phyloP scores from a whole-genome alignment of 2,797 vertebrate genomes.

The Onychomys torridus region DNA sequence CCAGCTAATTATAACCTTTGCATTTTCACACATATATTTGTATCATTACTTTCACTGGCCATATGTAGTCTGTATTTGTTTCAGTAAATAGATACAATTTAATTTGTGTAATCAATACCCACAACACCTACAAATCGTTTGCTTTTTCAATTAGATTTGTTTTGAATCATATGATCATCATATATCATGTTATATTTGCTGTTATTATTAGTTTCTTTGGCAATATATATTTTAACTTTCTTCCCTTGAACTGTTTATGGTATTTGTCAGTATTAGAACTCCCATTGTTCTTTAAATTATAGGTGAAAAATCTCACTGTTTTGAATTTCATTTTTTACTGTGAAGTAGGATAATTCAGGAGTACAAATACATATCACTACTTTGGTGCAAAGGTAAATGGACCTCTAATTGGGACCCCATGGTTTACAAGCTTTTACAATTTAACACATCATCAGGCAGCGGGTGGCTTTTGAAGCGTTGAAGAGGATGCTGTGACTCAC shows the following conservation, averaged over 20 bases:
- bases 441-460: constrained; percentile 12
- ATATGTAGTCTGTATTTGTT: not conserved
- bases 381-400: not conserved
- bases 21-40: not conserved
- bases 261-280: not conserved
- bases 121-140: constrained; percentile 1
- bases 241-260: not conserved
- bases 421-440: constrained; percentile 20
- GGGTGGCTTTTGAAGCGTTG: constrained; percentile 4
- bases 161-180: not conserved
- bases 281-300: not conserved
- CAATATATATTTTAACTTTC: not conserved
- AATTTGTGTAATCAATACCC: not conserved
- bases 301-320: not conserved
- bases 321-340: not conserved
- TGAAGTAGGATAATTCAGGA: not conserved
- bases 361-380: not conserved
- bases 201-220: not conserved
- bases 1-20: not conserved
- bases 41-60: not conserved
- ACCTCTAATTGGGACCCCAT: not conserved
- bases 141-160: not conserved
- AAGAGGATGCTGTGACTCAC: constrained; percentile 2
- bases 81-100: not conserved
- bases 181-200: not conserved